phyloP scores from a whole-genome alignment of 2,797 vertebrate genomes.

The Lates japonicus region DNA sequence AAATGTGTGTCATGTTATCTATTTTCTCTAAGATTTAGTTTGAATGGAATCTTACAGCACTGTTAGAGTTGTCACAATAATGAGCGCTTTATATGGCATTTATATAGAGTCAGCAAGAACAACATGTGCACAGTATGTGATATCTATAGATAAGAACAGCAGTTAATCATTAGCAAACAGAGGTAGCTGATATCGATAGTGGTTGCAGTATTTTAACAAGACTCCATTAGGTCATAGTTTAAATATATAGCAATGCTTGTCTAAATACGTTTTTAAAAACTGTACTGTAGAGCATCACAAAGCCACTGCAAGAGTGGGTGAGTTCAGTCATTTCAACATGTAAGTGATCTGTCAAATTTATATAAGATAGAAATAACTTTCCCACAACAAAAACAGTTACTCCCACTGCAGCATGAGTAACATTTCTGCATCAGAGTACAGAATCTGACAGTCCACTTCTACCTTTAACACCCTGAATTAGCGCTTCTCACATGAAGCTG shows the following conservation, averaged over 20 bases:
- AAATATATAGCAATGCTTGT: background rate
- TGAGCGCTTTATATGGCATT: background rate
- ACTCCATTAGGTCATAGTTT: background rate
- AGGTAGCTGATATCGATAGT: background rate
- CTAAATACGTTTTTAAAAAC: background rate
- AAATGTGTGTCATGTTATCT: background rate
- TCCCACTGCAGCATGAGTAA: background rate
- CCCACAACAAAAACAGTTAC: background rate
- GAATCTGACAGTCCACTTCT: constrained; percentile 3
- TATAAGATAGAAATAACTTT: background rate
- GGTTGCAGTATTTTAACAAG: background rate
- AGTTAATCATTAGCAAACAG: constrained; percentile 21
- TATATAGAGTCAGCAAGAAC: background rate
- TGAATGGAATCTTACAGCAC: background rate
- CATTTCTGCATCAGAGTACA: constrained; percentile 8
- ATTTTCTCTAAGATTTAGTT: background rate
- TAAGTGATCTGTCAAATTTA: background rate
- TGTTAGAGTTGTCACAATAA: background rate
- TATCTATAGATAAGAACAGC: background rate
- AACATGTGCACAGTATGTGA: background rate
- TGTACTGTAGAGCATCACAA: background rate
- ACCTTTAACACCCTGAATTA: constrained; percentile 35
- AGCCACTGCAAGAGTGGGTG: background rate
- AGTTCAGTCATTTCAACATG: background rate
- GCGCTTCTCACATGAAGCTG: constrained; percentile 19